Base-by-base conservation (phyloP, 2,113 vertebrate genomes). In the Hippopotamus amphibius region DNA sequence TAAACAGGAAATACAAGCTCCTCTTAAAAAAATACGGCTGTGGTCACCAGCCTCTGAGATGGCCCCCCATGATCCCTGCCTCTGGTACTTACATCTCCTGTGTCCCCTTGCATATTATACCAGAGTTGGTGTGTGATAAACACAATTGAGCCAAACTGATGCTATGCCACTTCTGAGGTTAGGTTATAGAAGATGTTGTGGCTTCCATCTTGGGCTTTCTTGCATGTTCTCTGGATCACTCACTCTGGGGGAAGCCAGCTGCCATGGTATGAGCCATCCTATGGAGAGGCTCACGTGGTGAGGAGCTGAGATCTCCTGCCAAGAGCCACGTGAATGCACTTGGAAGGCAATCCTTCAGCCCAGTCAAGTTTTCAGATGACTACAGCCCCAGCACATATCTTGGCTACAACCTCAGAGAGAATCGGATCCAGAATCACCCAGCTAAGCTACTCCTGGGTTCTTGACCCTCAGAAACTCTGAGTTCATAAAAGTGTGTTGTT, bases 1-100 rank as follows among this genome's bases (percentile, higher is more conserved):
- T 74, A 87, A 84, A 96, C 80, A 86, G 53, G 24, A 88, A 63
- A 81, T 50, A 77, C 8, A 55, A 92, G 76, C 81, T 76, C 53
- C 68, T 82, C n/a, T 95, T 82, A 13, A 71, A 76, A 90, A 68
- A 89, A 68, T 77, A 33, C 24, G 26, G 24, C 43, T 87, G 4
- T 57, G 11, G 63, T 48, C 50, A 28, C 10, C 48, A 84, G 43
- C 33, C 72, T 96, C 48, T n/a, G 68, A 84, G 82, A 69, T 12
- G 9, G 14, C 9, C 17, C 22, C 53, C 26, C 14, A 5, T 28
- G 48, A 83, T 19, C 19, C 26, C 50, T 17, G 9, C 17, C 46
- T 84, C 50, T 46, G 84, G 21, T 63, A 48, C 82, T 72, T 30
- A 66, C 4, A 65, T 13, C 13, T 84, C 57, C 43, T 57, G 13